phyloP scores from a whole-genome alignment of 2,888 invertebrate species.

The Catocala nupta region DNA sequence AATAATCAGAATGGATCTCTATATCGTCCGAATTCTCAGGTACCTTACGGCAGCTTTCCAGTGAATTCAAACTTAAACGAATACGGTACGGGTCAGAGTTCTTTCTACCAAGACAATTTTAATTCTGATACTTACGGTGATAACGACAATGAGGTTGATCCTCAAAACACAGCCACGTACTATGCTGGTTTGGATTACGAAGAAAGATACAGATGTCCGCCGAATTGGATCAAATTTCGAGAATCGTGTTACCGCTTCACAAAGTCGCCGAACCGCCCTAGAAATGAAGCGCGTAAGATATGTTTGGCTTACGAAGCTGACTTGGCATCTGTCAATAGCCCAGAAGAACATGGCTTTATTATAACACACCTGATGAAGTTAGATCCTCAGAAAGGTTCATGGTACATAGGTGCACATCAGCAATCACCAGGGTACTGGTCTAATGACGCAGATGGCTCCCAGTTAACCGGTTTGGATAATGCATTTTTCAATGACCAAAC shows the following conservation, averaged over 20 bases:
- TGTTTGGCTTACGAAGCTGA: slow-evolving; percentile 95
- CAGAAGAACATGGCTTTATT: slow-evolving; percentile 96
- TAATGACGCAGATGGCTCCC: slow-evolving; percentile 94
- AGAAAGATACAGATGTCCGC: slow-evolving; percentile 90
- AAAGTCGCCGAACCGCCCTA: slow-evolving; percentile 93
- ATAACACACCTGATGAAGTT: slow-evolving; percentile 92
- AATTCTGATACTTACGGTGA: slow-evolving; percentile 72
- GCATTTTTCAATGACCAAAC: slow-evolving; percentile 91
- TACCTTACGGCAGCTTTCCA: slow-evolving; percentile 79
- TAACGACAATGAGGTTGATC: slow-evolving; percentile 76
- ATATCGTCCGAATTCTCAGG: slow-evolving; percentile 73
- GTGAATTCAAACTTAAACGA: slow-evolving; percentile 69
- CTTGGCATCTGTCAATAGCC: slow-evolving; percentile 92
- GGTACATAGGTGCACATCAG: slow-evolving; percentile 95
- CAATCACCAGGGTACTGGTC: slow-evolving; percentile 92
- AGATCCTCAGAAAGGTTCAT: slow-evolving; percentile 95
- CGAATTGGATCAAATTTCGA: slow-evolving; percentile 94
- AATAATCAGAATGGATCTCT: slow-evolving; percentile 67
- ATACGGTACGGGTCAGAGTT: slow-evolving; percentile 73
- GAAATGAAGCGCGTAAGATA: slow-evolving; percentile 93
- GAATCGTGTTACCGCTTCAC: slow-evolving; percentile 96
- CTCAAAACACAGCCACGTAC: slow-evolving; percentile 73
- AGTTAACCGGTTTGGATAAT: slow-evolving; percentile 92
- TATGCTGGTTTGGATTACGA: slow-evolving; percentile 81
- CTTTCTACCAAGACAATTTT: slow-evolving; percentile 76